Conservation (phyloP, 2,888 invertebrate species). For the Brassicogethes aeneus region DNA sequence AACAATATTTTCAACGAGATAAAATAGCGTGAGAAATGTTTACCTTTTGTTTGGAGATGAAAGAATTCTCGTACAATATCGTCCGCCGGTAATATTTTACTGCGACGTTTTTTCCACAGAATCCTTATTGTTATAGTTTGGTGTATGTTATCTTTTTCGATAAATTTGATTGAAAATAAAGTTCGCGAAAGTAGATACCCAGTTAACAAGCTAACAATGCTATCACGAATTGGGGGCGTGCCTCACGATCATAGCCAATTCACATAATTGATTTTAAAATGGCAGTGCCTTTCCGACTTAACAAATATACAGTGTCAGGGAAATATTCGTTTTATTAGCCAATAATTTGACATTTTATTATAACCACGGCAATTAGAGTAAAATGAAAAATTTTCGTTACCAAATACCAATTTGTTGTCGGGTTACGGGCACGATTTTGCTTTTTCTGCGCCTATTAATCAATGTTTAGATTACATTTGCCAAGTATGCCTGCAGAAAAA, state of each 20-base stretch:
- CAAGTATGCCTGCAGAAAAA: too few species aligned
- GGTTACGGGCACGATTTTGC: too few species aligned
- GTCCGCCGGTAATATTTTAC: neutral
- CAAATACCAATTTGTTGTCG: too few species aligned
- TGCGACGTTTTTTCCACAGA: neutral
- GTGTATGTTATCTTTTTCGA: slow-evolving; percentile 4
- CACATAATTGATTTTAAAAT: slow-evolving; percentile 32
- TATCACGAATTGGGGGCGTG: slow-evolving; percentile 32
- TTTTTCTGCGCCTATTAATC: too few species aligned
- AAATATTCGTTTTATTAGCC: slow-evolving; percentile 8
- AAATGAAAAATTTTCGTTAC: too few species aligned
- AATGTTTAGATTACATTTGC: too few species aligned
- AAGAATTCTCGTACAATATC: neutral
- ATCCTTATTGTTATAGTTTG: slow-evolving; percentile 1
- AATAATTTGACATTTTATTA: slow-evolving; percentile 9
- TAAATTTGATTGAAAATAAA: slow-evolving; percentile 27
- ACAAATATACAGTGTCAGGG: slow-evolving; percentile 4
- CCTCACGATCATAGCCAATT: slow-evolving; percentile 31
- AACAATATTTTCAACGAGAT: neutral
- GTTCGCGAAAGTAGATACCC: slow-evolving; percentile 26
- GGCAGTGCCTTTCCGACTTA: slow-evolving; percentile 15
- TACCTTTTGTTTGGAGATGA: neutral
- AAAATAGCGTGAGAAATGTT: neutral
- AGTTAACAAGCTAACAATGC: slow-evolving; percentile 30
- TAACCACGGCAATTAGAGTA: too few species aligned